phyloP scores from a whole-genome alignment of 2,113 vertebrate genomes.

The Laticauda colubrina region DNA sequence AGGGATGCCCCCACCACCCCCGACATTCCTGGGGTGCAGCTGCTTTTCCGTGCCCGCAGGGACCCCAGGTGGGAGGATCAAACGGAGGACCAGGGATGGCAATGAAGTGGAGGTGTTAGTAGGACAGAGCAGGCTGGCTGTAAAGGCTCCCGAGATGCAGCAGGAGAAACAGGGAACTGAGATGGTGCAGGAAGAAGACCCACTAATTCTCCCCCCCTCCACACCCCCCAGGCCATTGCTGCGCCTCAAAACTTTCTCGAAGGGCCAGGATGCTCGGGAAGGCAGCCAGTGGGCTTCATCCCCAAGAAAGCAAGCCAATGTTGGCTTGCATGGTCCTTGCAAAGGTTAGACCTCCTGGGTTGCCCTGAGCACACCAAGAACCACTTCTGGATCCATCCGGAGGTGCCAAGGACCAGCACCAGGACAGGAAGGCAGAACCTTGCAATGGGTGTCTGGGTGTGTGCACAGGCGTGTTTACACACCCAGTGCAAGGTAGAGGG shows the following conservation, averaged over 20 bases:
- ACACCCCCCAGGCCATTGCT: not conserved
- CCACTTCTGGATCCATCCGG: not conserved
- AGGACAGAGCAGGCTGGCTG: not conserved
- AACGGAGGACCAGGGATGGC: too few relatives aligned
- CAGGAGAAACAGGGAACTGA: not conserved
- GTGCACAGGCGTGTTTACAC: not conserved
- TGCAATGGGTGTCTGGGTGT: too few relatives aligned
- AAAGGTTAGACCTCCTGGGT: not conserved
- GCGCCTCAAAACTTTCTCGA: not conserved
- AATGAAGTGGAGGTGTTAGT: not conserved
- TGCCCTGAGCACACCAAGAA: not conserved
- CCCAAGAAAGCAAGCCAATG: not conserved
- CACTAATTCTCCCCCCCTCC: not conserved
- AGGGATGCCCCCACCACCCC: not conserved
- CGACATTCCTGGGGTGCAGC: not conserved
- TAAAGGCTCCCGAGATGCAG: not conserved
- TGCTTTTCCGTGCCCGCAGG: too few relatives aligned
- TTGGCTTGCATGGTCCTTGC: not conserved
- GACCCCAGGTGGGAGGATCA: fast-evolving
- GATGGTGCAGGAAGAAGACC: not conserved
- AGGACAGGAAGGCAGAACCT: not conserved
- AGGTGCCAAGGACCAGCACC: not conserved
- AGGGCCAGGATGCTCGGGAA: not conserved
- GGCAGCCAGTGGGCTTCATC: not conserved
- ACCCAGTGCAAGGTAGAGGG: not conserved